Conservation (phyloP, 1,140 invertebrate species). For the Aphelenchoides fujianensis region DNA sequence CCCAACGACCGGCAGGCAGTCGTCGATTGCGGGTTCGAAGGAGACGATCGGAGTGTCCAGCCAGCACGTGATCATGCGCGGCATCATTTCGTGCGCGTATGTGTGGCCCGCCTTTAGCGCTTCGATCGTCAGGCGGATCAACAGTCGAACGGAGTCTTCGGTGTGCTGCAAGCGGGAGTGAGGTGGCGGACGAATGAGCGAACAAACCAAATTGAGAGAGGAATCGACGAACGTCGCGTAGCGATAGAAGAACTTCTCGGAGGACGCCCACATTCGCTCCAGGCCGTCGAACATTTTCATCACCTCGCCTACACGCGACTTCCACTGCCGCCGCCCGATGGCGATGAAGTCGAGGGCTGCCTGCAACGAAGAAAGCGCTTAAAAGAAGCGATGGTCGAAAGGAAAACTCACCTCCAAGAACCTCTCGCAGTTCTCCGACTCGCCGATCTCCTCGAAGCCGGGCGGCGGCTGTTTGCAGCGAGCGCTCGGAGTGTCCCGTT, state of each 20-base stretch:
- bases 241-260: constrained; percentile 5
- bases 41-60: neutral
- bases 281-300: constrained; percentile 10
- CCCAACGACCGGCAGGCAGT: neutral
- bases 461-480: neutral
- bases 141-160: neutral
- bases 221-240: constrained; percentile 15
- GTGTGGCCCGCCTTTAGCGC: constrained; percentile 4
- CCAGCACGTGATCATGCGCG: constrained; percentile 18
- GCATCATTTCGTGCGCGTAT: constrained; percentile 12
- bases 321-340: neutral
- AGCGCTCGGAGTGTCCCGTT: neutral
- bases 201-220: constrained; percentile 6
- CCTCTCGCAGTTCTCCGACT: neutral
- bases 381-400: too few species aligned
- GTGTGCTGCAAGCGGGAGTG: constrained; percentile 4
- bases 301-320: neutral
- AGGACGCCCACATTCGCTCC: neutral
- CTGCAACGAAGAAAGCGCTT: too few species aligned
- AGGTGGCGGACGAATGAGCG: too few species aligned
- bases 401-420: neutral
- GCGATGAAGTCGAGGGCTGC: neutral
- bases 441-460: neutral
- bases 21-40: neutral
- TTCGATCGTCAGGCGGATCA: constrained; percentile 14